Conservation (phyloP, 1,140 invertebrate species). For the Arctopsyche grandis region DNA sequence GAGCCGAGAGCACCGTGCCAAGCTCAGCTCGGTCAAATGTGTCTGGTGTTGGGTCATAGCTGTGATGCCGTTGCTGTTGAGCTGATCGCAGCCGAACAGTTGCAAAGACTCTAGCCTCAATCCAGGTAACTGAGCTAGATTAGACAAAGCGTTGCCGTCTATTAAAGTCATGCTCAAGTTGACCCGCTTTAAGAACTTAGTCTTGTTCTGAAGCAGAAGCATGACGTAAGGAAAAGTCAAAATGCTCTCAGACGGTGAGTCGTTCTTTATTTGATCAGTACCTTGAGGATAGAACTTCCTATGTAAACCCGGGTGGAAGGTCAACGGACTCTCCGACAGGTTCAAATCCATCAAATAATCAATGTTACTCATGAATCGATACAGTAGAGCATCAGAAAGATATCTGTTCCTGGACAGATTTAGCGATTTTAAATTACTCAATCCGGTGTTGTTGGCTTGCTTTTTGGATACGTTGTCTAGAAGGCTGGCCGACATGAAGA, state of each 20-base stretch:
- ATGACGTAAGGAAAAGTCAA: constrained; percentile 76
- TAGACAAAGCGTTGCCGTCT: constrained; percentile 69
- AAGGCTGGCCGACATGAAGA: constrained; percentile 77
- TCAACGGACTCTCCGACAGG: constrained; percentile 73
- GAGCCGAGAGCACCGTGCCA: constrained; percentile 71
- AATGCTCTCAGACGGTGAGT: constrained; percentile 72
- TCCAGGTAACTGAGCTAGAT: constrained; percentile 65
- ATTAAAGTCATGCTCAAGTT: constrained; percentile 75
- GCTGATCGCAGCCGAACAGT: constrained; percentile 72
- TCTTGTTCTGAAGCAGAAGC: constrained; percentile 68
- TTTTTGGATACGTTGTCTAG: constrained; percentile 69
- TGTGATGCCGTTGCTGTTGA: constrained; percentile 71
- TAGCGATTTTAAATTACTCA: constrained; percentile 69
- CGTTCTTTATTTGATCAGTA: constrained; percentile 57
- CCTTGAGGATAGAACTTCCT: constrained; percentile 72
- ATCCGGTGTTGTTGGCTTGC: constrained; percentile 63
- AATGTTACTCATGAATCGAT: constrained; percentile 71
- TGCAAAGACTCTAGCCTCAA: constrained; percentile 69
- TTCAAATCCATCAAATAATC: constrained; percentile 70
- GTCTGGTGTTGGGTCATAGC: constrained; percentile 68
- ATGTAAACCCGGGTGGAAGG: constrained; percentile 74
- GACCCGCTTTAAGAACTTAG: constrained; percentile 67
- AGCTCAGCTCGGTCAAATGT: constrained; percentile 69
- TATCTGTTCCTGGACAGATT: constrained; percentile 75
- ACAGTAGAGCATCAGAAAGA: constrained; percentile 76